Conservation (phyloP, 2,888 invertebrate genomes). For the Nymphalis polychloros region DNA sequence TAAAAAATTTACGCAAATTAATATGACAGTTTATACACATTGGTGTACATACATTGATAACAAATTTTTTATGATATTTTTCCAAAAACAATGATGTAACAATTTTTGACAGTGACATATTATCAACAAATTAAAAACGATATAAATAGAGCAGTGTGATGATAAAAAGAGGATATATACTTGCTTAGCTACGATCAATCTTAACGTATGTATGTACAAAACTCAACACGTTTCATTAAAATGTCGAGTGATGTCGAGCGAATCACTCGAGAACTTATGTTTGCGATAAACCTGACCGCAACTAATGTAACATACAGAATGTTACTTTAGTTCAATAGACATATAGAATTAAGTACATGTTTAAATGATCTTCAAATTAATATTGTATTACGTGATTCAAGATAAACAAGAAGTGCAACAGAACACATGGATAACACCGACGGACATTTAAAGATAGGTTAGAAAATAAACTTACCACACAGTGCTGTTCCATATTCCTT, state of each 20-base stretch:
- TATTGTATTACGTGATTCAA: neutral
- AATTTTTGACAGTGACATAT: slow-evolving; percentile 26
- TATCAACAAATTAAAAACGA: slow-evolving; percentile 16
- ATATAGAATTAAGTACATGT: neutral
- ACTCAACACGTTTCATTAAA: slow-evolving; percentile 43
- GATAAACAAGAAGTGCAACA: slow-evolving; percentile 29
- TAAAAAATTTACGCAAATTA: no score
- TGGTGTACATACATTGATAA: no score
- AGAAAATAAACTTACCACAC: slow-evolving; percentile 76
- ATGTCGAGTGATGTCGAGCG: slow-evolving; percentile 41
- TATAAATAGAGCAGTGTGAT: slow-evolving; percentile 8
- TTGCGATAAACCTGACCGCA: slow-evolving; percentile 41
- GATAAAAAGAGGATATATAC: slow-evolving; percentile 29
- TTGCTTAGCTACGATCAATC: slow-evolving; percentile 32
- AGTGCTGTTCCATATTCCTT: slow-evolving; percentile 81
- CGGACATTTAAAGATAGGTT: slow-evolving; percentile 61
- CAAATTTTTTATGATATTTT: neutral
- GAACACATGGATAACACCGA: slow-evolving; percentile 56
- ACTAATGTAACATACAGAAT: slow-evolving; percentile 29
- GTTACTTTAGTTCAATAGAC: slow-evolving; percentile 19
- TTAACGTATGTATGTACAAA: slow-evolving; percentile 19
- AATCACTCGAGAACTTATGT: slow-evolving; percentile 35
- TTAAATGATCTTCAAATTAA: neutral
- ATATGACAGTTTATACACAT: no score
- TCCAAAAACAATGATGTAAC: slow-evolving; percentile 17